Evolutionary conservation across 2,113 vertebrate genomes (phyloP).

Genomic region (Puffinus mauretanicus): DNA sequence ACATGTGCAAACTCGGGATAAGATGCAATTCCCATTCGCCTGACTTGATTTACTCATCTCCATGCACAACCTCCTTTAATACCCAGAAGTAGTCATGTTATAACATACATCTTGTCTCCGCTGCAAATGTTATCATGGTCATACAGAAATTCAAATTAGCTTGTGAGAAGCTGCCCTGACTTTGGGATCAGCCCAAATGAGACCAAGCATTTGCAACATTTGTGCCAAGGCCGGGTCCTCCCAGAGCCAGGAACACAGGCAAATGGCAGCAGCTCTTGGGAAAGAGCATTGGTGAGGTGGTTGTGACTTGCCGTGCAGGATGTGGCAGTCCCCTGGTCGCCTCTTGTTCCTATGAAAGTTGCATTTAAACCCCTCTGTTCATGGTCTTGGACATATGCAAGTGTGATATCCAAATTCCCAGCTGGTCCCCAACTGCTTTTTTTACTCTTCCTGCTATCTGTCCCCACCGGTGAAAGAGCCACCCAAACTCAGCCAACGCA

Average conservation of each 20-base stretch:
- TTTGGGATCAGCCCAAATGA: neutral
- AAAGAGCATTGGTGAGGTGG: neutral
- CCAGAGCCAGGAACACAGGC: neutral
- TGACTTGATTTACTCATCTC: neutral
- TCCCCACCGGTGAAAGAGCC: neutral
- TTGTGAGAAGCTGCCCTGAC: neutral
- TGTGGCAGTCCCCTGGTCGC: neutral
- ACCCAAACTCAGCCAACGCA: neutral
- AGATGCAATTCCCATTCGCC: neutral
- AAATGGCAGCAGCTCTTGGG: neutral
- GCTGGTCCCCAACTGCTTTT: neutral
- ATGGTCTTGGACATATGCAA: neutral
- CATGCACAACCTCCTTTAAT: rapidly evolving
- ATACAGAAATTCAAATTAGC: neutral
- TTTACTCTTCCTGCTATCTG: neutral
- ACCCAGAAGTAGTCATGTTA: neutral
- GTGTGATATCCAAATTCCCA: neutral
- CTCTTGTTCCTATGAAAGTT: neutral
- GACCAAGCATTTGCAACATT: neutral
- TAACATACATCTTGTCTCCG: neutral
- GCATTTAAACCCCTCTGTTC: neutral
- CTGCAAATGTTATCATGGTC: neutral
- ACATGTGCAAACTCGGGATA: rapidly evolving
- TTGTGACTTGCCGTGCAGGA: neutral
- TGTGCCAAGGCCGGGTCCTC: rapidly evolving